Base-by-base conservation (phyloP, 2,113 vertebrate species). In the Potamarius usumacintae region DNA sequence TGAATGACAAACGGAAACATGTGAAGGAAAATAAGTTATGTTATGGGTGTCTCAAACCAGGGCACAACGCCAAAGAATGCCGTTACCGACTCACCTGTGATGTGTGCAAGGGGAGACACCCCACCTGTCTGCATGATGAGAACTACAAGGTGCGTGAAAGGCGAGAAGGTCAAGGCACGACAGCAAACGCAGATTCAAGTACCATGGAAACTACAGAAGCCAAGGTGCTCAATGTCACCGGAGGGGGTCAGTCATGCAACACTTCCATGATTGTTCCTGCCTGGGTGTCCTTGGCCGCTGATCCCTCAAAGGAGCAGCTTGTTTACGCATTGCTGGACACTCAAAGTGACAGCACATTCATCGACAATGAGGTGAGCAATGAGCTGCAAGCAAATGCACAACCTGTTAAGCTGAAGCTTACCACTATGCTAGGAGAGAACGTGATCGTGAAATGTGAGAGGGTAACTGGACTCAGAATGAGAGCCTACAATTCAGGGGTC, bases 331-430 rank as follows among this genome's bases (percentile, higher is more conserved):
- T 84, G 52, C 25, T 79, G 48, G 58, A 86, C 80, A 89, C 79
- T 63, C 84, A 72, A 10, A 89, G 85, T 34, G 85, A 89, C 72
- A 89, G 20, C 25, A 89, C 80, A 50, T 89, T 89, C 53, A 62
- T 89, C n/a, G 7, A 69, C 18, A 15, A 83, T 63, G 82, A 72
- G 17, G 17, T 84, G 53, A 87, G 65, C 30, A 42, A 76, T 18
- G 30, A 79, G n/a, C n/a, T 90, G 20, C 72, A 65, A 79, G 71
- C 34, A 10, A 42, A 86, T 5, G n/a, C 18, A 42, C 78, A 48
- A 1, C 86, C 83, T 65, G 79, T 90, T 11, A 87, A 87, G 34
- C 17, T 88, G 10, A 90, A 82, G 7, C 42, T 86, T 15, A 84
- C 82, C n/a, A 90, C 84, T 17, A 82, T 89, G 86, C 6, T 87